Evolutionary conservation across 2,797 vertebrate genomes (phyloP).

Genomic region (Peromyscus eremicus): DNA sequence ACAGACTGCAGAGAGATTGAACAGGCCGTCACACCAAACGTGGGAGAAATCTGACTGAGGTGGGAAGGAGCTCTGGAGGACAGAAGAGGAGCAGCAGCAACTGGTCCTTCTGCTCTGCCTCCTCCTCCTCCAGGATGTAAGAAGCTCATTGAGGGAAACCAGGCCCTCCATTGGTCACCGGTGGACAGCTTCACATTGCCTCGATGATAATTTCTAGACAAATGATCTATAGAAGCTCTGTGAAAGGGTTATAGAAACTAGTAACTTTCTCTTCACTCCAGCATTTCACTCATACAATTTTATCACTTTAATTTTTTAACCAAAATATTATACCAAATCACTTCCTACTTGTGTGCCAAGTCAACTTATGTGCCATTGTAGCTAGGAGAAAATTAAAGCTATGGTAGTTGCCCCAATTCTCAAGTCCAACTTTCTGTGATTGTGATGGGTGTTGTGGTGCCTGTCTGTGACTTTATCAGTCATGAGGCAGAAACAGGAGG

Average conservation of each 20-base stretch:
- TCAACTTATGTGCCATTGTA: background rate
- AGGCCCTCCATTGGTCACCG: background rate
- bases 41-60: background rate
- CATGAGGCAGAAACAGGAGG: background rate
- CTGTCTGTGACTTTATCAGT: background rate
- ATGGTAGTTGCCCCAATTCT: background rate
- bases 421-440: background rate
- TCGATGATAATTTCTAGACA: background rate
- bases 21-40: background rate
- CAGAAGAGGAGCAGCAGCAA: background rate
- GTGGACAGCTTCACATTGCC: background rate
- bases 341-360: too few species aligned
- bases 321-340: background rate
- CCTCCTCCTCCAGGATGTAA: background rate
- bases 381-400: background rate
- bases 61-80: background rate
- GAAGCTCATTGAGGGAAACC: background rate
- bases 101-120: background rate
- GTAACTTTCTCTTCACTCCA: background rate
- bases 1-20: background rate
- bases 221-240: background rate
- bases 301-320: background rate
- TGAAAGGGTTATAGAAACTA: background rate
- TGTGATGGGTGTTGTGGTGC: background rate
- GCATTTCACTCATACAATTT: constrained; percentile 41